Conservation (phyloP, 2,113 vertebrate species). For the Dasyprocta punctata region DNA sequence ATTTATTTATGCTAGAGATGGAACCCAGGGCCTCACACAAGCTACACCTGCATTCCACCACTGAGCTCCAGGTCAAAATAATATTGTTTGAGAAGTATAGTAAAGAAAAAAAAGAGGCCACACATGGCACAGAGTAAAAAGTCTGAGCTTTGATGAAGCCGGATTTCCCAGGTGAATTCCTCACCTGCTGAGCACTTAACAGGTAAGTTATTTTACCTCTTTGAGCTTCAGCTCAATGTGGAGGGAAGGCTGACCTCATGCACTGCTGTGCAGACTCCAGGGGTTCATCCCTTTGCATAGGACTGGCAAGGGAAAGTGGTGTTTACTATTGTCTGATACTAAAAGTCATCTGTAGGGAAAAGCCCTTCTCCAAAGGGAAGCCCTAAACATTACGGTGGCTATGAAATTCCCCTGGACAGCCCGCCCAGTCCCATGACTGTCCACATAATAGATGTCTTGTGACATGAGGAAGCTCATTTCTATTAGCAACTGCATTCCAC, state of each 20-base stretch:
- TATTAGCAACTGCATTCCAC: slow-evolving; percentile 51
- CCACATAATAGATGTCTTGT: slow-evolving; percentile 62
- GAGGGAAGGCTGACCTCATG: not conserved
- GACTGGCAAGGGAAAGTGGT: not conserved
- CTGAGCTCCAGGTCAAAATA: not conserved
- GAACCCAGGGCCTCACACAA: not conserved
- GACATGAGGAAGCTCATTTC: not conserved
- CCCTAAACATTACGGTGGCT: slow-evolving; percentile 11
- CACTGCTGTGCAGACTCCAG: not conserved
- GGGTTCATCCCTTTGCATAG: not conserved
- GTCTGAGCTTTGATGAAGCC: not conserved
- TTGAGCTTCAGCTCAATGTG: not conserved
- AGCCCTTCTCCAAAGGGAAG: slow-evolving; percentile 16
- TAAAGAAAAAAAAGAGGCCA: not conserved
- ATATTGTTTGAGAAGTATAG: not conserved
- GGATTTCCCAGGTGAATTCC: not conserved
- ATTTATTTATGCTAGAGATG: not conserved
- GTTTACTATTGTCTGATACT: not conserved
- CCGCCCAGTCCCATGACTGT: slow-evolving; percentile 21
- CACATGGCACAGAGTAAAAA: not conserved
- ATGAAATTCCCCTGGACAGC: not conserved
- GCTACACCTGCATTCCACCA: not conserved
- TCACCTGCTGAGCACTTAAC: not conserved
- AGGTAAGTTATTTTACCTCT: not conserved
- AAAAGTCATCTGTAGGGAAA: slow-evolving; percentile 29